Evolutionary conservation across 2,113 vertebrate genomes (phyloP).

Genomic region (Rhynchomys soricoides): DNA sequence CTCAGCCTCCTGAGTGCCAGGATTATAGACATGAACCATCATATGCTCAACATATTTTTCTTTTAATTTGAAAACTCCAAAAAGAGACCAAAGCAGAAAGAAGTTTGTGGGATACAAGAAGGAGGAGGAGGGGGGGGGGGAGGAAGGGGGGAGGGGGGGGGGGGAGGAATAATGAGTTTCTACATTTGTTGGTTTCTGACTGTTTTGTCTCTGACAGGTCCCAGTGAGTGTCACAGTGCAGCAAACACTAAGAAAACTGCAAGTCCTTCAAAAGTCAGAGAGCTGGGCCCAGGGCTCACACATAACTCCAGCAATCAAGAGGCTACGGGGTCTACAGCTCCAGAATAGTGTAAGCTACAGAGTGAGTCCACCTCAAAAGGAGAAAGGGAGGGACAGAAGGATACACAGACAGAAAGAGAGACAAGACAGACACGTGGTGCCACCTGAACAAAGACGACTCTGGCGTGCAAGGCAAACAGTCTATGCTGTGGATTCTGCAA

Average conservation of each 20-base stretch:
- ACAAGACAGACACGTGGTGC: background rate
- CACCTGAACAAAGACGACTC: background rate
- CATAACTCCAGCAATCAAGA: background rate
- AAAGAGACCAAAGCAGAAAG: background rate
- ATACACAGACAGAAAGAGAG: background rate
- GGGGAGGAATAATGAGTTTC: background rate
- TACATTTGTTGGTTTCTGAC: background rate
- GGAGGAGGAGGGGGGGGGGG: no score
- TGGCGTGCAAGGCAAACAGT: background rate
- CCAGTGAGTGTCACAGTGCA: background rate
- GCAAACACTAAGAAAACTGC: background rate
- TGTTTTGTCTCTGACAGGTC: background rate
- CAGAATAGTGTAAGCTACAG: background rate
- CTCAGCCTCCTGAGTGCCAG: background rate
- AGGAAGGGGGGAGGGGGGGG: no score
- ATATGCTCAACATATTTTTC: background rate
- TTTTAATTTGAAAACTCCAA: background rate
- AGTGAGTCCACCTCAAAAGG: background rate
- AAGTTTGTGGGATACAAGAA: background rate
- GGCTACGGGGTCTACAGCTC: background rate
- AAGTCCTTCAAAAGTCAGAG: background rate
- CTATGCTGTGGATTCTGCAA: background rate
- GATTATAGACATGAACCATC: background rate
- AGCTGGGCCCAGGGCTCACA: background rate
- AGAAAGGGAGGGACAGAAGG: background rate